These are phyloP conservation scores for Aulostomus chinensis DNA, from an alignment of 2,797 vertebrate genomes.

Conservation along the genomic window DNA sequence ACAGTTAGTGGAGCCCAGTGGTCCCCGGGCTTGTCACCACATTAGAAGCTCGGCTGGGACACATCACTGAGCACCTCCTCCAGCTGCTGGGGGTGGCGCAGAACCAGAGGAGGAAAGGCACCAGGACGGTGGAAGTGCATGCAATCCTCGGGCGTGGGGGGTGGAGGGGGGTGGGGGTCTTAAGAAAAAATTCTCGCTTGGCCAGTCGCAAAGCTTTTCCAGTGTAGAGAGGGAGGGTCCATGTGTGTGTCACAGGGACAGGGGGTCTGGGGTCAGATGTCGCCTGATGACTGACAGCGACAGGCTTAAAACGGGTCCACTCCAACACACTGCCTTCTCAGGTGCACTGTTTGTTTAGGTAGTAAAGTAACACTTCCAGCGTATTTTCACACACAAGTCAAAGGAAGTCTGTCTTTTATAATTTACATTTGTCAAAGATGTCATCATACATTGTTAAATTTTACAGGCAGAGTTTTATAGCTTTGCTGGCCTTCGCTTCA, in stretches of 20 bases:
- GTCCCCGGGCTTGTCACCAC: slow-evolving; percentile 70
- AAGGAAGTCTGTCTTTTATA: slow-evolving; percentile 21
- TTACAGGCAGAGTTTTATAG: slow-evolving; percentile 57
- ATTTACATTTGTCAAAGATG: slow-evolving; percentile 64
- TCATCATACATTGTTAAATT: slow-evolving; percentile 59
- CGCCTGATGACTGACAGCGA: slow-evolving; percentile 70
- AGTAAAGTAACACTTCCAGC: slow-evolving; percentile 39
- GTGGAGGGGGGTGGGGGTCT: slow-evolving; percentile 11
- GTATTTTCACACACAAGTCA: slow-evolving; percentile 31
- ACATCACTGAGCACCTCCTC: slow-evolving; percentile 67
- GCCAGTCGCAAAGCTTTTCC: slow-evolving; percentile 43
- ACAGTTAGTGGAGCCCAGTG: slow-evolving; percentile 54
- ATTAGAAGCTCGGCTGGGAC: slow-evolving; percentile 70
- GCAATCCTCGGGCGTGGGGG: slow-evolving; percentile 17
- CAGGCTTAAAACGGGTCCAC: slow-evolving; percentile 55
- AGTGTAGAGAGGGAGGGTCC: slow-evolving; percentile 35
- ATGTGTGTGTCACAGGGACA: slow-evolving; percentile 17
- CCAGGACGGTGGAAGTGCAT: slow-evolving; percentile 43
- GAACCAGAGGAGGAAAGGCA: slow-evolving; percentile 29
- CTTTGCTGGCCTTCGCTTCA: slow-evolving; percentile 27
- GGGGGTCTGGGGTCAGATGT: slow-evolving; percentile 59
- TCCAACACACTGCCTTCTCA: slow-evolving; percentile 37
- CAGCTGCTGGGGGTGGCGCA: slow-evolving; percentile 60
- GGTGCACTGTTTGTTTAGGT: slow-evolving; percentile 35
- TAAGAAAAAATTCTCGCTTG: slow-evolving; percentile 46